Conservation (phyloP, 2,113 vertebrate species). For the Forbesichthys agassizii region DNA sequence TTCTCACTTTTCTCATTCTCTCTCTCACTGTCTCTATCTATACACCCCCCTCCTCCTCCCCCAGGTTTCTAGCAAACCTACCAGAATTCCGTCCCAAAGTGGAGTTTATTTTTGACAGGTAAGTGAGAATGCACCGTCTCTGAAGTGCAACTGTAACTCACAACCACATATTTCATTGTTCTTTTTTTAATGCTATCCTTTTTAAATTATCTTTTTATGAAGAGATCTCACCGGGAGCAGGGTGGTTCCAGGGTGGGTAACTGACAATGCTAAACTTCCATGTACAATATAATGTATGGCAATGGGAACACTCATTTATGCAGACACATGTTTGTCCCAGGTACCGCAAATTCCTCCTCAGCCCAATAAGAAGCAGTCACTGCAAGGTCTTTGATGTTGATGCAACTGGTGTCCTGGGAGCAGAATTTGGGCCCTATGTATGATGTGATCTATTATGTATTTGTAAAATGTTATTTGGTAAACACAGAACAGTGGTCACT, state of each 20-base stretch:
- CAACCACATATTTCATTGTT: neutral
- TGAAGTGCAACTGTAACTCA: neutral
- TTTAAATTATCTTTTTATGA: slow-evolving; percentile 22
- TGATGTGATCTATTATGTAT: slow-evolving; percentile 1
- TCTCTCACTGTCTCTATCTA: neutral
- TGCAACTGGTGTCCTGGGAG: slow-evolving; percentile 83
- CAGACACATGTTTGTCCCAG: slow-evolving; percentile 43
- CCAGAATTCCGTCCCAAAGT: slow-evolving; percentile 89
- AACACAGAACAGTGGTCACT: no score
- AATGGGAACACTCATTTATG: neutral
- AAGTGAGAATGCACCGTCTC: slow-evolving; percentile 53
- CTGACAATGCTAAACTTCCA: neutral
- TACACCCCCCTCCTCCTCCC: slow-evolving; percentile 49
- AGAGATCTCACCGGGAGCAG: slow-evolving; percentile 84
- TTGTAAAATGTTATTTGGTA: no score
- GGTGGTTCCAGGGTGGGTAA: slow-evolving; percentile 83
- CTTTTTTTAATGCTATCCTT: neutral
- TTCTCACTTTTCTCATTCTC: neutral
- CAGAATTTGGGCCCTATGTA: slow-evolving; percentile 92
- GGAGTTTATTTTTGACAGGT: slow-evolving; percentile 92
- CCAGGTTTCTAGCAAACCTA: slow-evolving; percentile 87
- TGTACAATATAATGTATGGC: neutral
- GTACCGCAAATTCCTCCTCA: slow-evolving; percentile 88
- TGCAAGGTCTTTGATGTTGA: slow-evolving; percentile 91
- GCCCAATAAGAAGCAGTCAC: slow-evolving; percentile 62